A percentile compares a stretch with the other conserved stretches of the same genome.
Evolutionary conservation across 2,888 invertebrate genomes (phyloP).

Genomic region (Mycalesis mineus): DNA sequence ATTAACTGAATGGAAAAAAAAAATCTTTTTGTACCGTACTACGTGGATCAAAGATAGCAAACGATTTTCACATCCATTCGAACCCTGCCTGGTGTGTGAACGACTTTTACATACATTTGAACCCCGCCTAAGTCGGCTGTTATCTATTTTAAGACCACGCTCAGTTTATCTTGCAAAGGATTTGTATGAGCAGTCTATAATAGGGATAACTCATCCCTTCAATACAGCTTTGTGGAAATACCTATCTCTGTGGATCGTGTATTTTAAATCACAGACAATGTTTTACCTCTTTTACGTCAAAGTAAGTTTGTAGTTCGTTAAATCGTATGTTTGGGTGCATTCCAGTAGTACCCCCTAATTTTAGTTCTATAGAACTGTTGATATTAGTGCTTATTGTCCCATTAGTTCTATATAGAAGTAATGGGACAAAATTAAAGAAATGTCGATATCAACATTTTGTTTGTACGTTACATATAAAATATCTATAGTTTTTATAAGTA

Average conservation of each 20-base stretch:
- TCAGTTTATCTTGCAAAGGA: background rate
- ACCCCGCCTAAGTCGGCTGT: background rate
- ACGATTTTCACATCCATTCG: background rate
- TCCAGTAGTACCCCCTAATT: too few species aligned
- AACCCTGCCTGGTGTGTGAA: background rate
- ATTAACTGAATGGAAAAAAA: constrained; percentile 6
- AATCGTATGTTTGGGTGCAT: too few species aligned
- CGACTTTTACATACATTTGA: background rate
- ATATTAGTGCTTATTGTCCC: too few species aligned
- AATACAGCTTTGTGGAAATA: background rate
- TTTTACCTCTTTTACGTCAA: too few species aligned
- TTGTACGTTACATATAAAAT: too few species aligned
- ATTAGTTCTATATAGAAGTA: too few species aligned
- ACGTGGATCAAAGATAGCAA: background rate
- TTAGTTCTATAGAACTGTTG: too few species aligned
- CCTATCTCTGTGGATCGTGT: constrained; percentile 9
- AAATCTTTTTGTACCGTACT: background rate
- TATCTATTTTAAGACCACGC: constrained; percentile 1
- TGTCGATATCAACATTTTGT: too few species aligned
- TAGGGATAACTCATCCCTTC: constrained; percentile 3
- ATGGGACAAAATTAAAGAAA: too few species aligned
- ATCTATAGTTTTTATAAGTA: too few species aligned
- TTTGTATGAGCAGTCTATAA: background rate
- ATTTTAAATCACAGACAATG: background rate
- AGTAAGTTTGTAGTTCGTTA: too few species aligned